Evolutionary conservation across 1,140 invertebrate genomes (phyloP).

Genomic region (Philopotamus ludificatus): DNA sequence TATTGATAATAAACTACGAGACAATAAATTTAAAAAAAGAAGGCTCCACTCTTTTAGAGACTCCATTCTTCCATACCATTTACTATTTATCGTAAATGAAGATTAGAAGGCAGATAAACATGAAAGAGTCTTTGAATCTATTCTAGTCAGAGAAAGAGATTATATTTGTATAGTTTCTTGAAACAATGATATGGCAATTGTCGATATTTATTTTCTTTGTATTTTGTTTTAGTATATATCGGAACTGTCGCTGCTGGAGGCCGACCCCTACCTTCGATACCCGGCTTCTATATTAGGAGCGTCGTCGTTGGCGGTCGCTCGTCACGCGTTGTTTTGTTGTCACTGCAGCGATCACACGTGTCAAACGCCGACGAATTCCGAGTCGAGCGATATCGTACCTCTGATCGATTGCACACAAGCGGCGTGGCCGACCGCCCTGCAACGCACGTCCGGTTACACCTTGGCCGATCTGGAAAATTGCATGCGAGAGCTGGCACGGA

Average conservation of each 20-base stretch:
- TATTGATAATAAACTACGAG: too few species aligned
- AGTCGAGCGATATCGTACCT: not conserved
- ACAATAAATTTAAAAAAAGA: too few species aligned
- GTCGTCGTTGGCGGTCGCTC: slow-evolving; percentile 76
- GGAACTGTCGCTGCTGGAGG: slow-evolving; percentile 83
- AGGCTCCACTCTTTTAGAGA: too few species aligned
- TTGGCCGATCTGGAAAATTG: slow-evolving; percentile 68
- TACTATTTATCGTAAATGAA: too few species aligned
- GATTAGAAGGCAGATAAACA: too few species aligned
- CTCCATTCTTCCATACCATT: too few species aligned
- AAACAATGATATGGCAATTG: not conserved
- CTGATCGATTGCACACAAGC: slow-evolving; percentile 58
- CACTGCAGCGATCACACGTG: slow-evolving; percentile 25
- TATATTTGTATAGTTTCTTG: not conserved
- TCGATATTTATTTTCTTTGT: not conserved
- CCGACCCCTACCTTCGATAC: slow-evolving; percentile 79
- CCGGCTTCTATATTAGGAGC: slow-evolving; percentile 84
- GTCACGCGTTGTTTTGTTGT: slow-evolving; percentile 55
- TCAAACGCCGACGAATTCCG: not conserved
- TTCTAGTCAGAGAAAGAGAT: too few species aligned
- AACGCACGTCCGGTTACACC: slow-evolving; percentile 66
- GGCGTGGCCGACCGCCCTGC: slow-evolving; percentile 67
- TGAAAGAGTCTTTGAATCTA: too few species aligned
- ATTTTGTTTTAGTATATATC: slow-evolving; percentile 65
- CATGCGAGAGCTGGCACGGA: slow-evolving; percentile 65